Base-by-base conservation (phyloP, 2,888 invertebrate species). In the Spialia ferax region DNA sequence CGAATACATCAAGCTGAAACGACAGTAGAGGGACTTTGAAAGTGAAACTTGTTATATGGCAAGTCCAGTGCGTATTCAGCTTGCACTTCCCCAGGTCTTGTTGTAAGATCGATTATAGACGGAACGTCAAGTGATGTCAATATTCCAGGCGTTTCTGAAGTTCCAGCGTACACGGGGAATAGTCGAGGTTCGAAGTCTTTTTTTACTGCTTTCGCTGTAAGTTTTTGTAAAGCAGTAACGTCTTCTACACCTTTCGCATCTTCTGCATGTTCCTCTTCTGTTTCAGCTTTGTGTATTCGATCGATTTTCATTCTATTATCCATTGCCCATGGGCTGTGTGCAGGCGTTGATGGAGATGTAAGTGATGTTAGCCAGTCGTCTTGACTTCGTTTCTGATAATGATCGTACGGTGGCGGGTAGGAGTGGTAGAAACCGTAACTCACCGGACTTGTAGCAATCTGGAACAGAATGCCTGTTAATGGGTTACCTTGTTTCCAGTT, bases 401-500 rank as follows among this genome's bases (percentile, higher is more conserved):
- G 89, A n/a, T 92, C 92, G 72, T 91, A 87, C 11, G 88, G 83
- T 75, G 88, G 83, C 75, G 93, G 94, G 66, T 94, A 93, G 3
- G 94, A 84, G 70, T 96, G 96, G 82, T 97, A 97, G 60, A 97
- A 94, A 20, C 97, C 97, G 80, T 97, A 97, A 90, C 95, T 96
- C 70, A 97, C 80, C 84, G 96, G 96, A 88, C 94, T 96, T 75
- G 96, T 94, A 77, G 96, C 96, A 78, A 96, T 95, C 95, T 95
- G 85, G 86, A 88, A 88, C 88, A 91, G 87, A 93, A 93, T 85
- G 89, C 84, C 93, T 94, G 79, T 93, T 91, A 93, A 90, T 84
- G 72, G 84, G 85, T 93, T 89, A 93, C 83, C 86, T 72, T 76
- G 77, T 73, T 79, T 79, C 71, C 57, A 78, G 76, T 84, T 81